These are phyloP conservation scores for Odontocolon sp. DNA, from an alignment of 2,888 invertebrate species.

Conservation along the genomic window DNA sequence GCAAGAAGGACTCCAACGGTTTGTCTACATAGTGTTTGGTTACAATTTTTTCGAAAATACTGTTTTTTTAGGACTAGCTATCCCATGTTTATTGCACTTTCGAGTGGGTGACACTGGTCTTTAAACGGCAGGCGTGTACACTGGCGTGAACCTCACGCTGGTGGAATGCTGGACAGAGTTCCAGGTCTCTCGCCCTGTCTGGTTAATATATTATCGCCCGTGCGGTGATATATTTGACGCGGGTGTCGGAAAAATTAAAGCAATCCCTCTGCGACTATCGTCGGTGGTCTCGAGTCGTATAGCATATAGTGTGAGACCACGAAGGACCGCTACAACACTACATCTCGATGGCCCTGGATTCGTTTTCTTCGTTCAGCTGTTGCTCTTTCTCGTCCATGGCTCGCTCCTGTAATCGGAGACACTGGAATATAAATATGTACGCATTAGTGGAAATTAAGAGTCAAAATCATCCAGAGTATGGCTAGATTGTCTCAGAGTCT, in stretches of 20 bases:
- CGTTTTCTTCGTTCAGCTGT: constrained; percentile 45
- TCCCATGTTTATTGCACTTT: not conserved
- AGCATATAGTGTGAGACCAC: constrained; percentile 33
- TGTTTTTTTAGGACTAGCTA: not conserved
- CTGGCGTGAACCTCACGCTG: not conserved
- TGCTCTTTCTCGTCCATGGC: constrained; percentile 55
- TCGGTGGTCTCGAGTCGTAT: constrained; percentile 74
- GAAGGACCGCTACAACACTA: constrained; percentile 37
- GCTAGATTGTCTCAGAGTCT: too few relatives aligned
- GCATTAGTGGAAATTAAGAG: too few relatives aligned
- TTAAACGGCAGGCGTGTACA: not conserved
- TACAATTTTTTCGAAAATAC: not conserved
- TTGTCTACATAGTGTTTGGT: not conserved
- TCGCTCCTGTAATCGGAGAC: constrained; percentile 77
- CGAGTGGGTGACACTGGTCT: not conserved
- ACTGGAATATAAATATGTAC: constrained; percentile 78
- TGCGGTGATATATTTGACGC: constrained; percentile 76
- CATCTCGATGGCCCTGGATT: constrained; percentile 53
- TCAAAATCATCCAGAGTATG: too few relatives aligned
- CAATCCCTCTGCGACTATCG: constrained; percentile 74
- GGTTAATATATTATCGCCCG: constrained; percentile 75
- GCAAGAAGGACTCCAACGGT: too few relatives aligned
- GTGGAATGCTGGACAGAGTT: constrained; percentile 10
- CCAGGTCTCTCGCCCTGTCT: constrained; percentile 19
- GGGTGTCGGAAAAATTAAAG: constrained; percentile 79